A percentile compares a stretch with the other conserved stretches of the same genome.
Conservation (phyloP, 2,888 invertebrate species). For the Antitype chi region DNA sequence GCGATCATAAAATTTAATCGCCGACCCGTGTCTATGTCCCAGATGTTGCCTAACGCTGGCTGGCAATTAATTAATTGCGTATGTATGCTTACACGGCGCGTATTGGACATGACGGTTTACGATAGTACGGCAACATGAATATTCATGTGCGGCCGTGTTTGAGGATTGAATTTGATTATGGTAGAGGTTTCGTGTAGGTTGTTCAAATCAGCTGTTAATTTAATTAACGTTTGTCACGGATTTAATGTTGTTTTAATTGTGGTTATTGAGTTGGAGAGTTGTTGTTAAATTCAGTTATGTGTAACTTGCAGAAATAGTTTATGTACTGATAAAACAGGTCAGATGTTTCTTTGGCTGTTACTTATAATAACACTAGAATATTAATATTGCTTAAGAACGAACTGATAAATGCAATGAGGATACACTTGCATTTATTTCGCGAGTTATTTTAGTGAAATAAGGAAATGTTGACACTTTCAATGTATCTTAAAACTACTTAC, state of each 20-base stretch:
- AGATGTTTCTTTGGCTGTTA: no score
- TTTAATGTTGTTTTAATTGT: slow-evolving; percentile 59
- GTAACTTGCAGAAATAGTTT: background rate
- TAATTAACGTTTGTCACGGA: slow-evolving; percentile 53
- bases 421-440: background rate
- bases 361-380: no score
- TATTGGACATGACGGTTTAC: slow-evolving; percentile 86
- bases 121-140: slow-evolving; percentile 82
- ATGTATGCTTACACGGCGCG: slow-evolving; percentile 83
- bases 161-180: slow-evolving; percentile 79
- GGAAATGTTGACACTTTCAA: background rate
- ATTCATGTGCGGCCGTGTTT: slow-evolving; percentile 80
- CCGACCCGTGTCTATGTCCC: slow-evolving; percentile 78
- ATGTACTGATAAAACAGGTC: no score
- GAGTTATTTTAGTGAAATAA: background rate
- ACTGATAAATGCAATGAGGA: background rate
- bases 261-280: slow-evolving; percentile 39
- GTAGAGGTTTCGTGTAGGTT: slow-evolving; percentile 48
- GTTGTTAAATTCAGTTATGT: slow-evolving; percentile 26
- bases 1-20: slow-evolving; percentile 86
- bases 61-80: slow-evolving; percentile 86
- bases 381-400: no score
- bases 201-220: slow-evolving; percentile 64
- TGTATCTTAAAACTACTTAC: background rate
- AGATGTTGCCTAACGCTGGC: slow-evolving; percentile 84